Evolutionary conservation across 2,888 invertebrate genomes (phyloP).

Genomic region (Caenorhabditis sulstoni): DNA sequence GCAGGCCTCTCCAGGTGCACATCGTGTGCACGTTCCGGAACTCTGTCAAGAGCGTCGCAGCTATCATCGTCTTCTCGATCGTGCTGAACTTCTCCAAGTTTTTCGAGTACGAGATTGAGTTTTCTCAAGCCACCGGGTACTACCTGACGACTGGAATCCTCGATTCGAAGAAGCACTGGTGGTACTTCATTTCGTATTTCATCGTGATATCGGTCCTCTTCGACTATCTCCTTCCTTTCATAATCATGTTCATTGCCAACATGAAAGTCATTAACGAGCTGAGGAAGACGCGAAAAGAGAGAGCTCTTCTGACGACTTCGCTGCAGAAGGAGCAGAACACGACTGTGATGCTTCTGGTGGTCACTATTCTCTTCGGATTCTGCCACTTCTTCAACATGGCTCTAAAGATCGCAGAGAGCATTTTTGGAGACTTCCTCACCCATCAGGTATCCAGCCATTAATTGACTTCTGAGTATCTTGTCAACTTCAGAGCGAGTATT

Average conservation of each 20-base stretch:
- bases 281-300: constrained; percentile 38
- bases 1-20: constrained; percentile 59
- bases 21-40: constrained; percentile 57
- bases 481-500: constrained; percentile 23
- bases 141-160: constrained; percentile 36
- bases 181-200: constrained; percentile 58
- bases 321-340: constrained; percentile 60
- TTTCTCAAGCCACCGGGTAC: constrained; percentile 21
- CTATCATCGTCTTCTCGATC: constrained; percentile 48
- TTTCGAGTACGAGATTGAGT: constrained; percentile 51
- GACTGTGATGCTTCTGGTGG: constrained; percentile 56
- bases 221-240: constrained; percentile 55
- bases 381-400: constrained; percentile 60
- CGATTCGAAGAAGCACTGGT: constrained; percentile 48
- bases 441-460: constrained; percentile 7
- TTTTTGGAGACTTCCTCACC: constrained; percentile 38
- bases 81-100: constrained; percentile 52
- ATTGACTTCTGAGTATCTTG: background rate
- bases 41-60: constrained; percentile 39
- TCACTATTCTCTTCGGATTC: constrained; percentile 55
- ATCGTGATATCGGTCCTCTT: constrained; percentile 48
- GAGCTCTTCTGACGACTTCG: constrained; percentile 50
- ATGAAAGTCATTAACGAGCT: constrained; percentile 54
- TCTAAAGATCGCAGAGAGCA: constrained; percentile 49
- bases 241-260: constrained; percentile 58